Base-by-base conservation (phyloP, 2,797 vertebrate genomes). In the Neostethus bicornis region DNA sequence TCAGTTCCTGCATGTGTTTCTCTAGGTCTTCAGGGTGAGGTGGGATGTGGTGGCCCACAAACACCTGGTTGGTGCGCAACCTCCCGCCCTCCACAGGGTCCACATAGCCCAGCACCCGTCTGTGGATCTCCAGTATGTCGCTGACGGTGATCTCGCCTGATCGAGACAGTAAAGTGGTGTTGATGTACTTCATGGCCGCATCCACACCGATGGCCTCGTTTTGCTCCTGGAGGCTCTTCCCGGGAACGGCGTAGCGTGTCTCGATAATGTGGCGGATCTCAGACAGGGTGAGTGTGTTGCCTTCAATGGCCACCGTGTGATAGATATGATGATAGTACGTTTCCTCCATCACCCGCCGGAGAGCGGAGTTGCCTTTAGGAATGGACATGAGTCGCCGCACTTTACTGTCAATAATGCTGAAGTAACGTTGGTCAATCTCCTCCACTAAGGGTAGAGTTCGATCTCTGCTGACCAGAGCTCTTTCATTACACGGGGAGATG, bases 291-390 rank as follows among this genome's bases (percentile, higher is more conserved):
- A 99, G 90, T 0, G 97, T 99, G 90, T 94, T 99, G 24, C 97
- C 97, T 72, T 99, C 97, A 0, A 99, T 98, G 4, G 97, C 97
- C 5, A 99, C 97, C 0, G 97, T 99, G 91, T 99, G 97, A 85
- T 99, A 98, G 78, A 99, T 96, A 85, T 99, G 96, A 75, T 99
- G 97, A 73, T 98, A 99, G 77, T 99, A 99, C 0, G 95, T 96
- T 61, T 99, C 97, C 75, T 99, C 95, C 96, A 98, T 94, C 70
- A 99, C 94, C 0, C 97, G 66, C 4, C 95, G 93, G 29, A 99
- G 92, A 0, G 95, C 97, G 0, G 96, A 95, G 71, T 91, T 98
- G 25, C 97, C 94, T 74, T 98, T 99, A 9, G 97, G 96, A 67
- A 99, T 97, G 26, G 97, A 94, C 95, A 97, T 95, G 38, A 99